Base-by-base conservation (phyloP, 1,140 invertebrate species). In the Drosophila bipectinata region DNA sequence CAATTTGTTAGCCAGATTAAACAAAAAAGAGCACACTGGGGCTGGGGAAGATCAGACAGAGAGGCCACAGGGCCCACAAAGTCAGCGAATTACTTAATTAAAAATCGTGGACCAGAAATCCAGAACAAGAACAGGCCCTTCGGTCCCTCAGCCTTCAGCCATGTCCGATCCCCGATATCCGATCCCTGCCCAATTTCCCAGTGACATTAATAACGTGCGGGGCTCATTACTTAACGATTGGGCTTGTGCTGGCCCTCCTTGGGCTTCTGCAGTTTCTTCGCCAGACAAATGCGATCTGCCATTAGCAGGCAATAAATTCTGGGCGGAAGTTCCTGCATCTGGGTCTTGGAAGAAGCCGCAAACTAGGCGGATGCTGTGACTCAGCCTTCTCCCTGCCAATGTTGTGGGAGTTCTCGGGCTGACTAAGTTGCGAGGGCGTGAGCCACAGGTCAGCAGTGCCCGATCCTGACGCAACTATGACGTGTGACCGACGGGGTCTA, bases 1-100 rank as follows among this genome's bases (percentile, higher is more conserved):
- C 84, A 88, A 88, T 88, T 88, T 88, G 84, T 88, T 88, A 89
- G 77, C 77, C 73, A 84, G 84, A 89, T 88, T 88, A 89, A 89
- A 80, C 72, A 79, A 79, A 71, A 66, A 72, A 21, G 18, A 52
- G 26, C 6, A 6, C 26, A 39, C 34, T 49, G 24, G 41, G 44
- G 34, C 28, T 57, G 24, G 44, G 41, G 56, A 62, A 78, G 81
- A 84, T 85, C 80, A 73, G 76, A 62, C 63, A 64, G 73, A 68
- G 49, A 64, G 56, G 60, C 80, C 69, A 68, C 48, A 79, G 81
- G 77, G 72, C 75, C 72, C 78, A 82, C 81, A 85, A 87, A 90
- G 85, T 85, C 81, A 90, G 72, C 87, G 81, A 85, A 90, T 90
- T 88, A 90, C 88, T 90, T 90, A 90, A 90, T 90, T 90, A 90